Conservation (phyloP, 2,888 invertebrate genomes). For the Herminia tarsipennalis region DNA sequence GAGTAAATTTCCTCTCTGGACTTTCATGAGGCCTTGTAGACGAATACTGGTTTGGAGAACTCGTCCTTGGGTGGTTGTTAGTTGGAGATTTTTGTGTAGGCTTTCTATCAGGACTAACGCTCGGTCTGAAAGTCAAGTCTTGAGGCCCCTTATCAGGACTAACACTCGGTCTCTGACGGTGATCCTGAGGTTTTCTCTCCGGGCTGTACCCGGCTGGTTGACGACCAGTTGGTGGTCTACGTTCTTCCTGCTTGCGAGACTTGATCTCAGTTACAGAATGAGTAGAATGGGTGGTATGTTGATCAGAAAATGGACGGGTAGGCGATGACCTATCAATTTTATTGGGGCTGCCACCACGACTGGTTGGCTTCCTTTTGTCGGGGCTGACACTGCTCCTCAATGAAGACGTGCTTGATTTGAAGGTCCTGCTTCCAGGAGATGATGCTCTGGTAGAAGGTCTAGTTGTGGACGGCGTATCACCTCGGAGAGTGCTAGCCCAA, state of each 20-base stretch:
- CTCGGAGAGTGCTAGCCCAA: constrained; percentile 90
- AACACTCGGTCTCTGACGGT: constrained; percentile 53
- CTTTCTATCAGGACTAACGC: constrained; percentile 56
- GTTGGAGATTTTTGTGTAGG: constrained; percentile 27
- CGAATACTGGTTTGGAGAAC: constrained; percentile 27
- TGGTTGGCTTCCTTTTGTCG: constrained; percentile 71
- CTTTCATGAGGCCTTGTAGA: constrained; percentile 44
- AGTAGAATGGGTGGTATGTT: constrained; percentile 59
- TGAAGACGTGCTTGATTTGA: constrained; percentile 82
- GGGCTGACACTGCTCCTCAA: constrained; percentile 83
- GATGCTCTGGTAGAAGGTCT: constrained; percentile 82
- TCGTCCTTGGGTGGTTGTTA: constrained; percentile 5
- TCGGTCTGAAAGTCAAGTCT: constrained; percentile 39
- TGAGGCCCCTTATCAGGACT: constrained; percentile 67
- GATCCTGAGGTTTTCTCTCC: constrained; percentile 57
- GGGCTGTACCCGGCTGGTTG: constrained; percentile 63
- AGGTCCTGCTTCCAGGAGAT: constrained; percentile 82
- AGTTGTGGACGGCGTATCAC: constrained; percentile 86
- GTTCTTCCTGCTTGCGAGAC: constrained; percentile 55
- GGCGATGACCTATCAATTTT: constrained; percentile 68
- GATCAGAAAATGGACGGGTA: constrained; percentile 58
- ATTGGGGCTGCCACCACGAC: constrained; percentile 66
- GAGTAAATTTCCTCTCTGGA: constrained; percentile 47
- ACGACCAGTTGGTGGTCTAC: constrained; percentile 54
- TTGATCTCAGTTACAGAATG: constrained; percentile 59